phyloP scores from a whole-genome alignment of 2,888 invertebrate species.

The Asteroscopus sphinx region DNA sequence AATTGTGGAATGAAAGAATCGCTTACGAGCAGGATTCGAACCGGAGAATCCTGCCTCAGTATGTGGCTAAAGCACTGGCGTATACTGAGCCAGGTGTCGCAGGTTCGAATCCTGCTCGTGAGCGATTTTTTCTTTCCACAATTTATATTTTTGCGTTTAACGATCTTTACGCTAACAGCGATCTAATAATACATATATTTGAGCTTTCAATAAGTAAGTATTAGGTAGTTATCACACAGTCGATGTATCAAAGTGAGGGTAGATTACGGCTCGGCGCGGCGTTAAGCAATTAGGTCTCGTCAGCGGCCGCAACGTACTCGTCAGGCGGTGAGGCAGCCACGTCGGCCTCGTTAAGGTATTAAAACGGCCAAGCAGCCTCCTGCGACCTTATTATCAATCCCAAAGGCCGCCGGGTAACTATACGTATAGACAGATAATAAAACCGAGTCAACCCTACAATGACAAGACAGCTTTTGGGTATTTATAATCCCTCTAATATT shows the following conservation, averaged over 20 bases:
- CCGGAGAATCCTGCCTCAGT: no score
- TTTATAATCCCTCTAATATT: no score
- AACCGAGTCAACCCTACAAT: constrained; percentile 28
- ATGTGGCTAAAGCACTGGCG: no score
- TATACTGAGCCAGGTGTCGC: no score
- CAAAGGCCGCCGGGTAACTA: constrained; percentile 36
- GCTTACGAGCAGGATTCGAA: no score
- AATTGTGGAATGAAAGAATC: no score
- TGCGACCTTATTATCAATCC: constrained; percentile 63
- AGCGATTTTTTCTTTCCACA: no score
- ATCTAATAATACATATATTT: constrained; percentile 26
- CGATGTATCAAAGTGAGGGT: constrained; percentile 51
- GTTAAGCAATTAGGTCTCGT: constrained; percentile 78
- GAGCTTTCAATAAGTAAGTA: constrained; percentile 62
- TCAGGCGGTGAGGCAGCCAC: constrained; percentile 48
- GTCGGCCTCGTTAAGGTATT: constrained; percentile 73
- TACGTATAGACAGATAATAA: constrained; percentile 29
- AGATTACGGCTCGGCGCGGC: constrained; percentile 61
- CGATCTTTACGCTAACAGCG: constrained; percentile 1
- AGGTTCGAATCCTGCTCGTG: no score
- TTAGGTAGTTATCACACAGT: constrained; percentile 53
- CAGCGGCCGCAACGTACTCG: constrained; percentile 57
- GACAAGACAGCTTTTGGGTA: not conserved
- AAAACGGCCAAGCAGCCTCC: constrained; percentile 59
- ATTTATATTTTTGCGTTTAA: no score